Evolutionary conservation across 1,140 invertebrate species (phyloP), one percentile per base, ranked within the genome.

Genomic region (Pemphigus obesinymphae): DNA sequence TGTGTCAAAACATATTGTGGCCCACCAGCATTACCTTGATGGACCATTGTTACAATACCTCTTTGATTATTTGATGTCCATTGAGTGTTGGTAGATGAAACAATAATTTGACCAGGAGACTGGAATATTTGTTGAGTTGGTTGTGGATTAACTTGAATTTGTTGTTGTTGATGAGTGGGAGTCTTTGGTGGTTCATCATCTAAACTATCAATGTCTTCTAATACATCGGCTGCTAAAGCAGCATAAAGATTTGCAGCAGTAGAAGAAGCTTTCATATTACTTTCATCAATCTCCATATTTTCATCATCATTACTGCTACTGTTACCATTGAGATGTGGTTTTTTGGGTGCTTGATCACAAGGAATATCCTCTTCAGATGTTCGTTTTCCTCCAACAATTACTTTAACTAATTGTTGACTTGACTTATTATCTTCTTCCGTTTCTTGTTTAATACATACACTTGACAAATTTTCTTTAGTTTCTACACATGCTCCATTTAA

Each of bases 221-320:
- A 87, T 76, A 91, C 91, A 83, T 92, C 91, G 0, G 91, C 92
- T 0, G 91, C 91, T 31, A 93, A 86, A 70, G 91, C 91, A 0
- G 92, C 91, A 84, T 92, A 92, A 13, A 92, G 85, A 86, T 92
- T 92, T 0, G 91, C 92, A 0, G 92, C 91, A n/a, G 91, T 91
- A 3, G 91, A 91, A 0, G 91, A 92, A 0, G 91, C 91, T 2
- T 90, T 85, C 15, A 83, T 82, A 48, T 82, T 83, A 89, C 90
- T 82, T 90, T 90, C 1, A 89, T 87, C 85, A 61, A 80, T 37
- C 31, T 80, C 76, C 88, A 87, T 85, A 84, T 80, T 85, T 68
- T 43, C 83, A 85, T 66, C 84, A 10, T 82, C 81, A 73, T 84
- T 76, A 50, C 61, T 45, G 53, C 50, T 68, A 34, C 80, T 82